Conservation (phyloP, 1,140 invertebrate genomes). For the Asbolus verrucosus region DNA sequence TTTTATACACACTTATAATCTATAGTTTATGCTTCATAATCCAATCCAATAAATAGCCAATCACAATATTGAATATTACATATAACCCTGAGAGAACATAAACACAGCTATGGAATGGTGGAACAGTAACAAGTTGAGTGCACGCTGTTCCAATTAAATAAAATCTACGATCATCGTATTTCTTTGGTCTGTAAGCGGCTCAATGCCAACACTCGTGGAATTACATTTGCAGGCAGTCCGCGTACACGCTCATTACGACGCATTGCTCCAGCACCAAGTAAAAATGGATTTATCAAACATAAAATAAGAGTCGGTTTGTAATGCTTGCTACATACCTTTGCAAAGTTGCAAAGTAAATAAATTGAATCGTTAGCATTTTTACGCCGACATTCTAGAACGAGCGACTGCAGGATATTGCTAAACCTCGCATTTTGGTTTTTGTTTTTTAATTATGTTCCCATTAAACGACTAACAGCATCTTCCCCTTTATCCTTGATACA, state of each 20-base stretch:
- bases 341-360: conserved; percentile 33
- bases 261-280: conserved; percentile 37
- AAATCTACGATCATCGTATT: conserved; percentile 55
- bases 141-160: conserved; percentile 60
- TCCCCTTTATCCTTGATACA: too few relatives aligned
- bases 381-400: background rate
- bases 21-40: conserved; percentile 57
- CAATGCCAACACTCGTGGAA: conserved; percentile 45
- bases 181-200: conserved; percentile 44
- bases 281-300: conserved; percentile 46
- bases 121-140: conserved; percentile 53
- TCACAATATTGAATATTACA: conserved; percentile 61
- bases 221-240: conserved; percentile 46
- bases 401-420: conserved; percentile 3
- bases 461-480: too few relatives aligned
- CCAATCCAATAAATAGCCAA: conserved; percentile 58
- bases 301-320: conserved; percentile 28
- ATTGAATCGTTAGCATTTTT: conserved; percentile 34
- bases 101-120: conserved; percentile 52
- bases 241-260: conserved; percentile 43
- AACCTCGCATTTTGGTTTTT: conserved; percentile 11
- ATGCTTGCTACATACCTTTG: conserved; percentile 33
- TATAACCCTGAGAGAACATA: conserved; percentile 55
- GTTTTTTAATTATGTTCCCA: too few relatives aligned
- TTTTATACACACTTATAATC: conserved; percentile 53